Percentiles rank a stretch among this genome's conserved stretches.
These are phyloP conservation scores for Elaphurus davidianus DNA, from an alignment of 2,113 vertebrate genomes.

Conservation along the genomic window DNA sequence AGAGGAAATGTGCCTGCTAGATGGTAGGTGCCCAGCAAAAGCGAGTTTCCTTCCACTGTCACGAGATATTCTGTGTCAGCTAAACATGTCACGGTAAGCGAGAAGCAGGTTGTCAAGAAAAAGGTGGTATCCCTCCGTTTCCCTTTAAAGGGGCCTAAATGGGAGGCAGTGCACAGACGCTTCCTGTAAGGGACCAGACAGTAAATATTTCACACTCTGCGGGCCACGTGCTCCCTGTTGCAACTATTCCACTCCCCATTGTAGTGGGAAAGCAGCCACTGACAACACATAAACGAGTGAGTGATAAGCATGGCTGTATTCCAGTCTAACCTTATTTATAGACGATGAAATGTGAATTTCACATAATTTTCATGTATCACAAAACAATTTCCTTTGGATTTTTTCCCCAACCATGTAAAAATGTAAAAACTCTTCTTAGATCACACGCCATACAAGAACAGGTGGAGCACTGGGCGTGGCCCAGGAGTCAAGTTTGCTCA, in stretches of 20 bases:
- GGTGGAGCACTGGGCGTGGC: neutral
- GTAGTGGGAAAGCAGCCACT: neutral
- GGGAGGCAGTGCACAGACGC: too few relatives aligned
- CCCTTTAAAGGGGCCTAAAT: neutral
- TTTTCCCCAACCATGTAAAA: neutral
- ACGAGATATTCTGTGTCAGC: neutral
- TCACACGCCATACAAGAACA: neutral
- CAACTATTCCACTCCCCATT: neutral
- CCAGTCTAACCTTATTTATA: conserved; percentile 44
- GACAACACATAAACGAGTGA: neutral
- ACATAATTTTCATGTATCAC: neutral
- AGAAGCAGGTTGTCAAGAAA: neutral
- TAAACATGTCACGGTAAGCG: neutral
- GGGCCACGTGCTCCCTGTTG: neutral
- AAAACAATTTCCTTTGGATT: neutral
- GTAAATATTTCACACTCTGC: neutral
- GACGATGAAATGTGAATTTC: neutral
- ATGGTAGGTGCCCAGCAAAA: neutral
- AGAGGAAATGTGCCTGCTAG: neutral
- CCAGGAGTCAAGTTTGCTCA: neutral
- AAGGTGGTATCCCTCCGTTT: neutral
- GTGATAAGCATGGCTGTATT: neutral
- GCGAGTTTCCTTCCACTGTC: neutral
- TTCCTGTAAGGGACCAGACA: neutral
- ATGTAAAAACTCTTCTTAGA: neutral